A percentile compares a stretch with the other conserved stretches of the same genome.
Evolutionary conservation across 2,888 invertebrate species (phyloP).

Genomic region (Phortica magna): DNA sequence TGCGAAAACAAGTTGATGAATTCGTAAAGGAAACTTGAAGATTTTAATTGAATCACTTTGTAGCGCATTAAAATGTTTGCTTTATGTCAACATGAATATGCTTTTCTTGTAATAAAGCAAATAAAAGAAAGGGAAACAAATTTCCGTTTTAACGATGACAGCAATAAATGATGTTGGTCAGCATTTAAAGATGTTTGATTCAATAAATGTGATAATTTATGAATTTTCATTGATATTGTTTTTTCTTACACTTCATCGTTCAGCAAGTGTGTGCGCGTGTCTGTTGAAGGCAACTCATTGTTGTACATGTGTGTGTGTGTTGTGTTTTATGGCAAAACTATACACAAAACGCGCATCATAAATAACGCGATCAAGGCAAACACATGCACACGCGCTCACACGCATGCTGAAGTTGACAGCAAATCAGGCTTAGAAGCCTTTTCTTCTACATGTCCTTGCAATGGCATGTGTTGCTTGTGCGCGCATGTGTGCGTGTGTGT

Average conservation of each 20-base stretch:
- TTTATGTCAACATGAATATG: no score
- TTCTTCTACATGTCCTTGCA: not conserved
- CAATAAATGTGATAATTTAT: no score
- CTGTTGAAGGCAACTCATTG: not conserved
- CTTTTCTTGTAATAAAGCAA: not conserved
- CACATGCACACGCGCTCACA: slow-evolving; percentile 24
- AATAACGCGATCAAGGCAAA: slow-evolving; percentile 43
- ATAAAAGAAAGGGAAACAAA: not conserved
- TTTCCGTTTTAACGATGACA: no score
- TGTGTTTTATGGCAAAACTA: slow-evolving; percentile 48
- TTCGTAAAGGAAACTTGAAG: no score
- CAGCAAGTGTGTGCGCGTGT: not conserved
- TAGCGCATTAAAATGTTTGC: no score
- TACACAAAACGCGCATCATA: slow-evolving; percentile 30
- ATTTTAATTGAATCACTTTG: no score
- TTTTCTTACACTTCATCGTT: no score
- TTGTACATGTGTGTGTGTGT: not conserved
- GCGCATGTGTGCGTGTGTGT: not conserved
- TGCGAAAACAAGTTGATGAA: no score
- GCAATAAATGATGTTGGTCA: no score
- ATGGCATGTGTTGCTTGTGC: not conserved
- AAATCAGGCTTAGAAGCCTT: not conserved
- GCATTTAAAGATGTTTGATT: no score
- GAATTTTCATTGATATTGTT: no score
- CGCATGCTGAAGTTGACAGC: slow-evolving; percentile 25